A percentile compares a stretch with the other conserved stretches of the same genome.
Evolutionary conservation across 2,113 vertebrate species (phyloP).

Genomic region (Protobothrops mucrosquamatus): DNA sequence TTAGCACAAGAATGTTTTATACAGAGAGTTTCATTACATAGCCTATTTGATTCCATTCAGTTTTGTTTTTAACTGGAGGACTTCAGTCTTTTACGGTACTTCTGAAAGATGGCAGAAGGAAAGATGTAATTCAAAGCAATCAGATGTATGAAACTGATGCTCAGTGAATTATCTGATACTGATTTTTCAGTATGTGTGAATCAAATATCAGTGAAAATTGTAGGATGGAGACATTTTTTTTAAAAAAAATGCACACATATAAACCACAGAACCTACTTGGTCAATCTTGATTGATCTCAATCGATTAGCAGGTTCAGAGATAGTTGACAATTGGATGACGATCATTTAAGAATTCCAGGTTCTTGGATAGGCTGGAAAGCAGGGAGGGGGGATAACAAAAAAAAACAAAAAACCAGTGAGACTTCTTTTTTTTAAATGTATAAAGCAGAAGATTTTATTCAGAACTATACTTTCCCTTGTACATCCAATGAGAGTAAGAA

Average conservation of each 20-base stretch:
- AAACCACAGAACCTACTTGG: background rate
- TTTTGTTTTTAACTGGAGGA: background rate
- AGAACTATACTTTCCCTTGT: background rate
- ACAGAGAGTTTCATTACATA: slow-evolving; percentile 7
- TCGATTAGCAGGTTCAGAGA: background rate
- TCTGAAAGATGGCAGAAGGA: background rate
- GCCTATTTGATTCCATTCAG: background rate
- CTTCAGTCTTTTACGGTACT: background rate
- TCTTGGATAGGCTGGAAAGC: background rate
- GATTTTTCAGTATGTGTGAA: background rate
- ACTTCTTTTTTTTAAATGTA: background rate
- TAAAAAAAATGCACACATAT: background rate
- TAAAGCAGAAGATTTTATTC: background rate
- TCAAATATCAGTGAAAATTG: background rate
- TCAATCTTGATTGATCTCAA: background rate
- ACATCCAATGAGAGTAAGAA: background rate
- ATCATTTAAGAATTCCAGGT: background rate
- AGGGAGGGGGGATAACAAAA: background rate
- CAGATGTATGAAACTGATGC: background rate
- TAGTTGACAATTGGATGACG: background rate
- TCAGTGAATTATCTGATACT: background rate
- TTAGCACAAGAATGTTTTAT: background rate
- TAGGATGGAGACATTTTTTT: background rate
- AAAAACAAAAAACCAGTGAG: too few relatives aligned
- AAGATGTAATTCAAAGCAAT: background rate